Conservation (phyloP, 2,113 vertebrate species). For the Canis aureus region DNA sequence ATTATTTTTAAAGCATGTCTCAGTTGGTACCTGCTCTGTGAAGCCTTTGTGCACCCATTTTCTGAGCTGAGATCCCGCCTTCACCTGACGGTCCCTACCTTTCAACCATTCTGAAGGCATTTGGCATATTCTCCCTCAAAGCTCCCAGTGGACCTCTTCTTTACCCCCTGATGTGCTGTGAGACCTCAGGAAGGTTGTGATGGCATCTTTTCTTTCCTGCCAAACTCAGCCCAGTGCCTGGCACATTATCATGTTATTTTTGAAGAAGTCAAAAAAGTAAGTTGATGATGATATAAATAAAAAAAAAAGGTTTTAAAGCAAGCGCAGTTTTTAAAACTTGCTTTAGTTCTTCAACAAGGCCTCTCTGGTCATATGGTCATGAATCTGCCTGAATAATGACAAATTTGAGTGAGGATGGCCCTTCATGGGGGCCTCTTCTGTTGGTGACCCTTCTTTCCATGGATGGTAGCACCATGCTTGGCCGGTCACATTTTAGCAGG, state of each 20-base stretch:
- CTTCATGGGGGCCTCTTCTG: not conserved
- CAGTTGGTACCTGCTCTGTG: not conserved
- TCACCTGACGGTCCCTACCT: accelerated
- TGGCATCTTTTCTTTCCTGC: not conserved
- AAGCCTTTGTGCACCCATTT: not conserved
- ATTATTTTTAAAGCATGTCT: not conserved
- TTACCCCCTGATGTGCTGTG: not conserved
- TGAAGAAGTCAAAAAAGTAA: not conserved
- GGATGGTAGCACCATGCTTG: accelerated
- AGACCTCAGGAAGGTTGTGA: not conserved
- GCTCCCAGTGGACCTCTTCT: accelerated
- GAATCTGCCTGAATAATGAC: not conserved
- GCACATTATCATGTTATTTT: not conserved
- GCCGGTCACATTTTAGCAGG: not conserved
- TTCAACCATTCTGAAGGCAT: not conserved
- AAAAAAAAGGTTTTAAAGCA: not conserved
- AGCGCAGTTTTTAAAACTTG: not conserved
- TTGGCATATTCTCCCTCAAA: not conserved
- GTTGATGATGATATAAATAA: not conserved
- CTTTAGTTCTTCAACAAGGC: not conserved
- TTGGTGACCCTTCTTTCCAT: not conserved
- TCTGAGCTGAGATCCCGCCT: not conserved
- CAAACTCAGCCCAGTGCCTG: not conserved
- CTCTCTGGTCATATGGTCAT: not conserved
- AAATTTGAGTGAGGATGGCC: not conserved